phyloP scores from a whole-genome alignment of 2,797 vertebrate genomes.

The Erpetoichthys calabaricus region DNA sequence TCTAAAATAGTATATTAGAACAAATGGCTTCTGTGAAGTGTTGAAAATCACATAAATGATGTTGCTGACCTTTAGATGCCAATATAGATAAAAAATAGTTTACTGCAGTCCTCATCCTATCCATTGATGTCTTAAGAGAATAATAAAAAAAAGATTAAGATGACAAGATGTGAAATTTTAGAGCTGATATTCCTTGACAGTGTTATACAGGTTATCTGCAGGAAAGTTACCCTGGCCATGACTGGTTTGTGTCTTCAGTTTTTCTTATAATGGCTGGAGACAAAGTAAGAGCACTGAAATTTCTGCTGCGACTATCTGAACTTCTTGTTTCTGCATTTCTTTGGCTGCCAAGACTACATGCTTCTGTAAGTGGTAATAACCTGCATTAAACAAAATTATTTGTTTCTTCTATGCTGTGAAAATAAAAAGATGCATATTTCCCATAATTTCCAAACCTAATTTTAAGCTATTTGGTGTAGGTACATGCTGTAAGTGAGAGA shows the following conservation, averaged over 20 bases:
- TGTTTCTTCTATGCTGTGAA: background rate
- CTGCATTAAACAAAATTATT: background rate
- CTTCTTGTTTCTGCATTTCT: slow-evolving; percentile 78
- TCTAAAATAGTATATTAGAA: background rate
- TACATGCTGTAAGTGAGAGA: too few relatives aligned
- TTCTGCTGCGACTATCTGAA: slow-evolving; percentile 62
- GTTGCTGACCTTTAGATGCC: slow-evolving; percentile 1
- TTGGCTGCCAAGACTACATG: slow-evolving; percentile 69
- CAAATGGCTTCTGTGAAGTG: background rate
- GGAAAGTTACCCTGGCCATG: slow-evolving; percentile 55
- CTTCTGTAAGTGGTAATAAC: slow-evolving; percentile 58
- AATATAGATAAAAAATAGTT: slow-evolving; percentile 4
- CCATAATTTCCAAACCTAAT: too few relatives aligned
- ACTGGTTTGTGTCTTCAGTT: slow-evolving; percentile 80
- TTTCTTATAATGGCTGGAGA: slow-evolving; percentile 78
- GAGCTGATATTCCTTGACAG: slow-evolving; percentile 50
- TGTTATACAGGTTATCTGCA: slow-evolving; percentile 47
- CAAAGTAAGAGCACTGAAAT: slow-evolving; percentile 42
- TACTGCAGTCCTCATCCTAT: background rate
- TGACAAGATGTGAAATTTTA: slow-evolving; percentile 4
- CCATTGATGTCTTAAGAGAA: background rate
- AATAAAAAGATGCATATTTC: too few relatives aligned
- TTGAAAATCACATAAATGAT: background rate
- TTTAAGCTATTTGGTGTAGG: too few relatives aligned
- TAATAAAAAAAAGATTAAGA: background rate